A percentile compares a stretch with the other conserved stretches of the same genome.
Conservation (phyloP, 2,113 vertebrate genomes). For the Vulpes ferrilata region DNA sequence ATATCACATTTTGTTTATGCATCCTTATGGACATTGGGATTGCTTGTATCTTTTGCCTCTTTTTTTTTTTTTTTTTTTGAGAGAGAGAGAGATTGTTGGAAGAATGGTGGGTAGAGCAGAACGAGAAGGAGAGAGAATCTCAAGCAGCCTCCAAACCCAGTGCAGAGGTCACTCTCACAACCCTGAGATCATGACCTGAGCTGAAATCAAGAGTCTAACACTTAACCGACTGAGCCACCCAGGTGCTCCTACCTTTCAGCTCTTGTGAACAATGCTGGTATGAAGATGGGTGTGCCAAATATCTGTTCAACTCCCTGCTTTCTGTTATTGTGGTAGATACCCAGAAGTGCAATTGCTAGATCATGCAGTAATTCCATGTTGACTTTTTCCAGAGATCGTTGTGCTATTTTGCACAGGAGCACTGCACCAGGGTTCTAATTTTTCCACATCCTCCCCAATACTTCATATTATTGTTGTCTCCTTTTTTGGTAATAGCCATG, state of each 20-base stretch:
- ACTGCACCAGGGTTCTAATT: background rate
- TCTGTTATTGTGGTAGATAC: background rate
- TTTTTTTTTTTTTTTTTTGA: background rate
- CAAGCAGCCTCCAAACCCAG: too few relatives aligned
- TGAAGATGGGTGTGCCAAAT: background rate
- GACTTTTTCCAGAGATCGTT: background rate
- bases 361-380: background rate
- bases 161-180: too few relatives aligned
- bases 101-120: background rate
- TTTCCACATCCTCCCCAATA: background rate
- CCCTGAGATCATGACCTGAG: too few relatives aligned
- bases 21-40: background rate
- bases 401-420: background rate
- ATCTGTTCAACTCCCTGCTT: background rate
- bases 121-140: background rate
- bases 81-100: background rate
- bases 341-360: background rate
- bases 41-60: background rate
- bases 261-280: background rate
- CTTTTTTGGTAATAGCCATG: background rate
- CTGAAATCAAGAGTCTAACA: too few relatives aligned
- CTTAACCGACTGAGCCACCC: too few relatives aligned
- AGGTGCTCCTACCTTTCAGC: background rate
- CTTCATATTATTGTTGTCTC: background rate
- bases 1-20: background rate